Conservation (phyloP, 2,113 vertebrate genomes). For the Tautogolabrus adspersus region DNA sequence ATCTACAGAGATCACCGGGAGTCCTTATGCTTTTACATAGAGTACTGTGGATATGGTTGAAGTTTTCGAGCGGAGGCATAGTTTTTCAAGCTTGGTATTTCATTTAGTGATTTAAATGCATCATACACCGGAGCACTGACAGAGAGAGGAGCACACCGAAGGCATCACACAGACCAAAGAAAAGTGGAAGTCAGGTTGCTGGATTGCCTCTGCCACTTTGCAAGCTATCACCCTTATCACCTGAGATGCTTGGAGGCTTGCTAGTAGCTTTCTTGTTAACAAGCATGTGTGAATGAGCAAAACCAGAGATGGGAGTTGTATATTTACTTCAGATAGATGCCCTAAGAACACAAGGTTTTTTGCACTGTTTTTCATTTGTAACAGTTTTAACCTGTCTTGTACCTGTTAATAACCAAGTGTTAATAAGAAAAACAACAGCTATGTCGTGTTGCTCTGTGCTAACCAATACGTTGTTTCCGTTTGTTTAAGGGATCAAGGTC, state of each 20-base stretch:
- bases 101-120: constrained; percentile 13
- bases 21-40: neutral
- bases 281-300: neutral
- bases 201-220: neutral
- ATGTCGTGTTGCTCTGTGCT: neutral
- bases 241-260: constrained; percentile 1
- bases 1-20: constrained; percentile 22
- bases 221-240: neutral
- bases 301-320: neutral
- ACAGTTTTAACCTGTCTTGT: neutral
- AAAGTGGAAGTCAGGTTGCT: neutral
- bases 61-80: neutral
- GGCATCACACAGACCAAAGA: neutral
- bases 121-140: neutral
- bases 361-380: neutral
- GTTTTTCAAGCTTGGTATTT: constrained; percentile 23
- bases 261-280: constrained; percentile 13
- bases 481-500: neutral
- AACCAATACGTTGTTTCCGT: neutral
- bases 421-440: neutral
- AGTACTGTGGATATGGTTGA: neutral
- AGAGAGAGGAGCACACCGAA: neutral
- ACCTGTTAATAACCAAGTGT: neutral
- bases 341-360: neutral
- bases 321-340: neutral